A percentile compares a stretch with the other conserved stretches of the same genome.
phyloP scores from a whole-genome alignment of 2,888 invertebrate genomes.

The Leptura quadrifasciata region DNA sequence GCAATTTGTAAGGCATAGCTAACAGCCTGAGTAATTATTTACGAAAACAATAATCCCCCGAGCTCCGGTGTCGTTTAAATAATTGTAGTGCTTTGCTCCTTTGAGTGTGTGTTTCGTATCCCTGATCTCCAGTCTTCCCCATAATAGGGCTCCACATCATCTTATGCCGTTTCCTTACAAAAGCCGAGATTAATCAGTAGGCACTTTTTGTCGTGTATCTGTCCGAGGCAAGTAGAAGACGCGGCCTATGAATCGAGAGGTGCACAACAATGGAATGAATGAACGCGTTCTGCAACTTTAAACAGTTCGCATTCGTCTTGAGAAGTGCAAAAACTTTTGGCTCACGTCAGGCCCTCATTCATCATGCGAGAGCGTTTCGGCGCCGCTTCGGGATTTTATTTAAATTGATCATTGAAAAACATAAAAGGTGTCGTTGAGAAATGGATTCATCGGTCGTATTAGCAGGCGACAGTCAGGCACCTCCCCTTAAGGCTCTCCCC shows the following conservation, averaged over 20 bases:
- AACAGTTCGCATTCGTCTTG: constrained; percentile 67
- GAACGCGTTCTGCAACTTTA: constrained; percentile 65
- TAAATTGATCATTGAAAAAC: constrained; percentile 71
- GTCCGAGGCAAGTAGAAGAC: constrained; percentile 37
- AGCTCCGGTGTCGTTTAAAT: constrained; percentile 34
- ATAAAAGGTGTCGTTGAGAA: constrained; percentile 70
- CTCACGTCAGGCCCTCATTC: constrained; percentile 67
- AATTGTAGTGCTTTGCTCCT: constrained; percentile 39
- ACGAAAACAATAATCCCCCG: constrained; percentile 46
- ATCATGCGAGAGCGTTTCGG: constrained; percentile 65
- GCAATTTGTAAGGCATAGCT: constrained; percentile 45
- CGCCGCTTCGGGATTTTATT: constrained; percentile 67
- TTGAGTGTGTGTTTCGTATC: constrained; percentile 39
- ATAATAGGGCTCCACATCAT: constrained; percentile 24
- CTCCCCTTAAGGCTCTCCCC: constrained; percentile 41
- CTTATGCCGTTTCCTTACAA: constrained; percentile 41
- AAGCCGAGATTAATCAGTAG: constrained; percentile 52
- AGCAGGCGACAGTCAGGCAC: constrained; percentile 62
- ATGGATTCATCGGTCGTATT: constrained; percentile 67
- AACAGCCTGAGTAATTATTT: constrained; percentile 46
- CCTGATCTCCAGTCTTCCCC: constrained; percentile 7
- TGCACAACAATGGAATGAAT: constrained; percentile 64
- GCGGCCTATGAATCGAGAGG: constrained; percentile 26
- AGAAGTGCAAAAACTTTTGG: constrained; percentile 66
- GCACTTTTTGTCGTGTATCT: constrained; percentile 53